Evolutionary conservation across 2,888 invertebrate species (phyloP), one percentile per base, ranked within the genome.

Genomic region (Thereva unica): DNA sequence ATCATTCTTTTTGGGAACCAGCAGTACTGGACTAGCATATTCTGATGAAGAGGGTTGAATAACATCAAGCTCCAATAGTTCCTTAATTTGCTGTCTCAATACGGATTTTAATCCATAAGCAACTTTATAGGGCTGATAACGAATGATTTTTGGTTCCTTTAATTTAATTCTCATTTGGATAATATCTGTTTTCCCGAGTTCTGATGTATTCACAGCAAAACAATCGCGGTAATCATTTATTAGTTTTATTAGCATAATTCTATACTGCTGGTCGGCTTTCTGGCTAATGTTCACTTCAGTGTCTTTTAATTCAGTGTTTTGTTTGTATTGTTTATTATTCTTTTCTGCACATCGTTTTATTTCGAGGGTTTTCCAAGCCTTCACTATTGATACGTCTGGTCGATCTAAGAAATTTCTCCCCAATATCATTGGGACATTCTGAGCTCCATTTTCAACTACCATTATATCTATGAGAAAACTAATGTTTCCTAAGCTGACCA

Each of bases 21-120:
- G 73, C 71, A 74, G 66, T 49, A 73, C 70, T 4, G 76, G 76
- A 41, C 77, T 77, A n/a, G 76, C 73, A 50, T 67, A 77, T 3
- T 73, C 71, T 2, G 75, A 76, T 7, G 69, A 70, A 37, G 75
- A 75, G 65, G 74, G 74, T 0, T 73, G 71, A 4, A 77, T 70
- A 8, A 77, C 75, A 1, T 73, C 68, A n/a, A 74, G 56, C 0
- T 75, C 71, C 0, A 69, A 12, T 5, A 67, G 45, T 34, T 63
- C 63, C 6, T 69, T 56, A 6, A 2, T 10, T 8, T n/a, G 9
- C 5, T 5, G 5, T 10, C 10, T 12, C 10, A 47, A n/a, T 2
- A 1, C 47, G 5, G 5, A 5, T 0, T 45, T 44, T 3, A 49
- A 34, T 4, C 44, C 44, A 23, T 47, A 55, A 37, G 55, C 42